These are phyloP conservation scores for Hirtodrosophila trivittata DNA, from an alignment of 2,888 invertebrate genomes.

Conservation along the genomic window DNA sequence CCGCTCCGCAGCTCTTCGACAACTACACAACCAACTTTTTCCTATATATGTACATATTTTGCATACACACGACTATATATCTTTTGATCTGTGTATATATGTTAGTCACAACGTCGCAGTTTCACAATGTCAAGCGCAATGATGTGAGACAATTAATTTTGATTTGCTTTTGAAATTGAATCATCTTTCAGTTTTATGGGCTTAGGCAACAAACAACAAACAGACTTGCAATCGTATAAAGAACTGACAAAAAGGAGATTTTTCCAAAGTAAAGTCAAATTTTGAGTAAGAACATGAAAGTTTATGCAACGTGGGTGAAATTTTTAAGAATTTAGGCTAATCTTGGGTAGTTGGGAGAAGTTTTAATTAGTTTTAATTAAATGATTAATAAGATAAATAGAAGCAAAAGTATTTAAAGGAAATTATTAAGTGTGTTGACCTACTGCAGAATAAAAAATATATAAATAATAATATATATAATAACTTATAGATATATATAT, in stretches of 20 bases:
- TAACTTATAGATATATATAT: no score
- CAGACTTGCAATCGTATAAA: no score
- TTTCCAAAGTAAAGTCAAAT: no score
- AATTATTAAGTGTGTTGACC: background rate
- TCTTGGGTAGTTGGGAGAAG: no score
- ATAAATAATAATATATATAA: background rate
- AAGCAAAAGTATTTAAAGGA: background rate
- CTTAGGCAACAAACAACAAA: no score
- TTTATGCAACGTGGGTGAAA: no score
- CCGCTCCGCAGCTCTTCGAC: conserved; percentile 46
- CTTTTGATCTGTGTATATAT: conserved; percentile 29
- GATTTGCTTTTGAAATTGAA: conserved; percentile 63
- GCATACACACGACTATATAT: background rate
- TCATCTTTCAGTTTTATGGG: conserved; percentile 23
- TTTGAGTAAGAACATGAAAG: no score
- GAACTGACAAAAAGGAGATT: no score
- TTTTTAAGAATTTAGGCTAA: no score
- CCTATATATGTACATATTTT: background rate
- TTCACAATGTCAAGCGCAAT: conserved; percentile 75
- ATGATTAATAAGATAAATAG: background rate
- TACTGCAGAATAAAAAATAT: no score
- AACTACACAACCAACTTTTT: conserved; percentile 5
- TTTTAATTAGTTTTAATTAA: no score
- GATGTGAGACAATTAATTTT: conserved; percentile 72
- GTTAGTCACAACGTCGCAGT: conserved; percentile 12